Conservation (phyloP, 2,113 vertebrate genomes). For the Sinocyclocheilus grahami region DNA sequence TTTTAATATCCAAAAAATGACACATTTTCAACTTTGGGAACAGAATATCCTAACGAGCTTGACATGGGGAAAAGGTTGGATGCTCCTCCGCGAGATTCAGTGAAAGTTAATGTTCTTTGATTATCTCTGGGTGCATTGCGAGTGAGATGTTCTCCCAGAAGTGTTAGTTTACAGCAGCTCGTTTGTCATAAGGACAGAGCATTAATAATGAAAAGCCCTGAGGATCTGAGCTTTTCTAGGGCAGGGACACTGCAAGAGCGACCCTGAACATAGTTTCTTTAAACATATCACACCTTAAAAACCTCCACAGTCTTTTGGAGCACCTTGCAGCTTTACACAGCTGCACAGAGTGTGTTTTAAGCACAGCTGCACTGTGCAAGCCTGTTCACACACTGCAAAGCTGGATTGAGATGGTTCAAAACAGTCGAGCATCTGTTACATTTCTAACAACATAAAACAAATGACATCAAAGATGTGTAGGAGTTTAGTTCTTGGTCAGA, state of each 20-base stretch:
- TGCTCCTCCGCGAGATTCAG: constrained; percentile 25
- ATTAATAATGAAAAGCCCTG: constrained; percentile 57
- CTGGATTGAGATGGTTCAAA: not conserved
- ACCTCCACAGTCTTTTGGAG: not conserved
- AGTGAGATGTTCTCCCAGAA: constrained; percentile 44
- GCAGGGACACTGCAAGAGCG: constrained; percentile 58
- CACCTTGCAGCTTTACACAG: not conserved
- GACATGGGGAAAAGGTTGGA: not conserved
- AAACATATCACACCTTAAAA: constrained; percentile 16
- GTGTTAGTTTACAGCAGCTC: constrained; percentile 47
- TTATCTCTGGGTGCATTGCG: constrained; percentile 30
- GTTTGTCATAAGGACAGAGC: constrained; percentile 59
- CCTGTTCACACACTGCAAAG: constrained; percentile 11
- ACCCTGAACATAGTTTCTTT: constrained; percentile 58
- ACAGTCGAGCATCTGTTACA: not conserved
- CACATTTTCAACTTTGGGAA: not conserved
- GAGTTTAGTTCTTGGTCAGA: not conserved
- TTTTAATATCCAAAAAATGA: not conserved
- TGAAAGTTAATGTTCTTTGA: constrained; percentile 42
- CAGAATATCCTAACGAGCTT: constrained; percentile 11
- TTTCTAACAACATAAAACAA: not conserved
- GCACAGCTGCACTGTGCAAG: constrained; percentile 9
- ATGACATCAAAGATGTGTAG: not conserved
- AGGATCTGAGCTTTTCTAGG: constrained; percentile 68
- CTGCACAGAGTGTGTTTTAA: not conserved